phyloP scores from a whole-genome alignment of 2,888 invertebrate species.

The Arenicola marina region DNA sequence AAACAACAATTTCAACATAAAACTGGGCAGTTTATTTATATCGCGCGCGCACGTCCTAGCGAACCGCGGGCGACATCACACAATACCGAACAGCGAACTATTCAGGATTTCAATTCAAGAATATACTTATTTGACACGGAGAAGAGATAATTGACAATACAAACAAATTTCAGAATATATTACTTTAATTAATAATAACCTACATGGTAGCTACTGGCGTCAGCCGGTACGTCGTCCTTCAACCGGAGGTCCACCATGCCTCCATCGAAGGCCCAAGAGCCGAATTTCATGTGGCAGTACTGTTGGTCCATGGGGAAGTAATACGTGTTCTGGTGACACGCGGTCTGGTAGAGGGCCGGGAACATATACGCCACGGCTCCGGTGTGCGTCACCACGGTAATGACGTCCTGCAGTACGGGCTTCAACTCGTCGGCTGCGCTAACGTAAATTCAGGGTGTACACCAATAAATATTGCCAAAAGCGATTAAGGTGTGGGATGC shows the following conservation, averaged over 20 bases:
- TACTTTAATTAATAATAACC: no score
- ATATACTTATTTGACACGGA: no score
- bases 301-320: conserved; percentile 5
- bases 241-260: neutral
- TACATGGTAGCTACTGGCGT: no score
- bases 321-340: neutral
- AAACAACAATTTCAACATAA: no score
- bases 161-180: no score
- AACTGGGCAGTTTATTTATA: no score
- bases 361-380: neutral
- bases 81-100: no score
- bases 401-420: neutral
- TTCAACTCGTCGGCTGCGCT: neutral
- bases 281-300: neutral
- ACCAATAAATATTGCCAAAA: neutral
- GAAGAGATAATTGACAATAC: no score
- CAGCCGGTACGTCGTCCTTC: neutral
- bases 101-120: no score
- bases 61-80: no score
- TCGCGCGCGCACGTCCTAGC: no score
- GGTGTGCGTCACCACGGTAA: neutral
- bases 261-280: conserved; percentile 1
- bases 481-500: neutral
- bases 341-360: conserved; percentile 1
- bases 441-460: neutral